phyloP scores from a whole-genome alignment of 2,888 invertebrate species.

The Coenonympha arcania region DNA sequence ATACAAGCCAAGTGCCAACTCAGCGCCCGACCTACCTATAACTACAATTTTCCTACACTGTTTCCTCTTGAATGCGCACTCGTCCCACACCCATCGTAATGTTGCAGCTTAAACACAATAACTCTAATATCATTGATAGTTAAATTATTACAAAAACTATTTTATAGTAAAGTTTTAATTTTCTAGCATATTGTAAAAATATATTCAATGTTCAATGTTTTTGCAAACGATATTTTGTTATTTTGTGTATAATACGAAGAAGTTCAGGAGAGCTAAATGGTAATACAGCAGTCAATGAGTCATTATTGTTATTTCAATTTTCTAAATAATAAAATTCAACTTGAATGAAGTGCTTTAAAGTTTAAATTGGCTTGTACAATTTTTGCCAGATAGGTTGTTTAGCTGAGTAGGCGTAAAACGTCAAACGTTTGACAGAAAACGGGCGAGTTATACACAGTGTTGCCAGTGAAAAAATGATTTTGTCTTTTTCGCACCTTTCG shows the following conservation, averaged over 20 bases:
- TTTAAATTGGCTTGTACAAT: background rate
- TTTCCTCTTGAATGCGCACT: constrained; percentile 44
- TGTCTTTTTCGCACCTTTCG: constrained; percentile 59
- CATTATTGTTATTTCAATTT: background rate
- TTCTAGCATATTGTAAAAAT: constrained; percentile 6
- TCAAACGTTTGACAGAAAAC: constrained; percentile 23
- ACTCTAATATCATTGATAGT: constrained; percentile 18
- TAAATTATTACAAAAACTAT: background rate
- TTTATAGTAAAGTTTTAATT: background rate
- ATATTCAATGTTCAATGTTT: background rate
- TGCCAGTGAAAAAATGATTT: constrained; percentile 59
- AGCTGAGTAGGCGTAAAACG: constrained; percentile 3
- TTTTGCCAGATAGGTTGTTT: constrained; percentile 8
- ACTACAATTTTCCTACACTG: constrained; percentile 63
- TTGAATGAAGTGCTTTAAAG: background rate
- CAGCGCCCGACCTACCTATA: constrained; percentile 71
- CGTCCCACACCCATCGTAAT: constrained; percentile 61
- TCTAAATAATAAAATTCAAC: background rate
- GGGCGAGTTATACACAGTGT: constrained; percentile 43
- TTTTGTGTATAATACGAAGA: constrained; percentile 35
- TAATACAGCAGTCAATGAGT: background rate
- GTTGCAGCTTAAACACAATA: constrained; percentile 43
- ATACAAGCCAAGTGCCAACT: constrained; percentile 71
- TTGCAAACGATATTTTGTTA: constrained; percentile 16
- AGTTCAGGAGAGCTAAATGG: constrained; percentile 28